A percentile compares a stretch with the other conserved stretches of the same genome.
Evolutionary conservation across 2,888 invertebrate genomes (phyloP).

Genomic region (Galeruca laticollis): DNA sequence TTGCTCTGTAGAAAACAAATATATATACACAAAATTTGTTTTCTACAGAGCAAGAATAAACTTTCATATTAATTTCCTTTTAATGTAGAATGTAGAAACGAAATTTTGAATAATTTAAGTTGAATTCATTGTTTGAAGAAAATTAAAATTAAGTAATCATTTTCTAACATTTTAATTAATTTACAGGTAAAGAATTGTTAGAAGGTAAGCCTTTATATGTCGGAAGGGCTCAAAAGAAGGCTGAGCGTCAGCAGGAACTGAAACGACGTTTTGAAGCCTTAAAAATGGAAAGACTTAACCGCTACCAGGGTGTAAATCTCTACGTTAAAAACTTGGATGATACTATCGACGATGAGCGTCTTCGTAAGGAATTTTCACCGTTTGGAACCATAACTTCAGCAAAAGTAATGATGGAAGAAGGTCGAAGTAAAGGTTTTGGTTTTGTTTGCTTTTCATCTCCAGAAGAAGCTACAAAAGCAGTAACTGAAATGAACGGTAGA

Average conservation of each 20-base stretch:
- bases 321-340: slow-evolving; percentile 99
- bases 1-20: too few species aligned
- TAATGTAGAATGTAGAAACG: too few species aligned
- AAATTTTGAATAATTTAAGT: too few species aligned
- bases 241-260: slow-evolving; percentile 97
- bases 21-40: too few species aligned
- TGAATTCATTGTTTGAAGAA: too few species aligned
- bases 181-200: slow-evolving; percentile 78
- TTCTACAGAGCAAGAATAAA: too few species aligned
- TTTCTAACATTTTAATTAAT: neutral
- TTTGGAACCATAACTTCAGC: slow-evolving; percentile 99
- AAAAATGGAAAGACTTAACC: slow-evolving; percentile 91
- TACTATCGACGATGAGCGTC: slow-evolving; percentile 95
- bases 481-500: slow-evolving; percentile 98
- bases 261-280: slow-evolving; percentile 96
- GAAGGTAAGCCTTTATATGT: slow-evolving; percentile 93
- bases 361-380: slow-evolving; percentile 94
- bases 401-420: slow-evolving; percentile 96
- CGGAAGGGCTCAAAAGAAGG: slow-evolving; percentile 98
- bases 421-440: slow-evolving; percentile 96
- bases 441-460: slow-evolving; percentile 99
- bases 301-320: slow-evolving; percentile 94
- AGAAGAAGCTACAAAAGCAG: slow-evolving; percentile 98
- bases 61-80: too few species aligned
- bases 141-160: too few species aligned